Evolutionary conservation across 2,797 vertebrate species (phyloP).

Genomic region (Acrossocheilus wenchowensis): DNA sequence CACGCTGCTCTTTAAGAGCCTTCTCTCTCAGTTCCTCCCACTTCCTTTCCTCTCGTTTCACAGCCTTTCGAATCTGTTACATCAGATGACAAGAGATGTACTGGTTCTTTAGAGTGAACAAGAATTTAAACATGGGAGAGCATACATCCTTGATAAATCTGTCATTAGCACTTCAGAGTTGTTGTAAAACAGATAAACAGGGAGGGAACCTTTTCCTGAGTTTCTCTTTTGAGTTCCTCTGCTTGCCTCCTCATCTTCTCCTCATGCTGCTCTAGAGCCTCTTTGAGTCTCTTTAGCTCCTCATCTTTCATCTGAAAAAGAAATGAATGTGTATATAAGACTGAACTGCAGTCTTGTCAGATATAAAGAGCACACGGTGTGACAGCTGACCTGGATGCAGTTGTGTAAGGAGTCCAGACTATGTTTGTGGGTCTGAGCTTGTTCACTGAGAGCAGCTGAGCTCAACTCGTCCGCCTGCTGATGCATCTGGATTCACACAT

Average conservation of each 20-base stretch:
- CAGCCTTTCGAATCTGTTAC: slow-evolving; percentile 63
- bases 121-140: not conserved
- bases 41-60: slow-evolving; percentile 65
- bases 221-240: slow-evolving; percentile 67
- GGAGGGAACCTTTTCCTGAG: slow-evolving; percentile 67
- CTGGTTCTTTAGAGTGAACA: not conserved
- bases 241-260: slow-evolving; percentile 64
- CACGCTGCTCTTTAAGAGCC: slow-evolving; percentile 64
- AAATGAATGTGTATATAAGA: not conserved
- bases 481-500: slow-evolving; percentile 56
- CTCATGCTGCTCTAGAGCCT: slow-evolving; percentile 66
- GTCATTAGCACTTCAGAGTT: not conserved
- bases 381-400: slow-evolving; percentile 64
- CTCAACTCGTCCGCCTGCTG: slow-evolving; percentile 65
- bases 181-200: not conserved
- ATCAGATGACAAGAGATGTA: not conserved
- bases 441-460: slow-evolving; percentile 64
- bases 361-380: not conserved
- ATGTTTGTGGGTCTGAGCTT: slow-evolving; percentile 62
- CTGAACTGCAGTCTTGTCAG: not conserved
- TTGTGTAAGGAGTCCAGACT: slow-evolving; percentile 64
- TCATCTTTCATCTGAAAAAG: slow-evolving; percentile 72
- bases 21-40: slow-evolving; percentile 70
- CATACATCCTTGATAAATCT: not conserved
- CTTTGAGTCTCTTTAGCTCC: slow-evolving; percentile 67